These are phyloP conservation scores for Acleris sparsana DNA, from an alignment of 2,888 invertebrate genomes.

Conservation along the genomic window DNA sequence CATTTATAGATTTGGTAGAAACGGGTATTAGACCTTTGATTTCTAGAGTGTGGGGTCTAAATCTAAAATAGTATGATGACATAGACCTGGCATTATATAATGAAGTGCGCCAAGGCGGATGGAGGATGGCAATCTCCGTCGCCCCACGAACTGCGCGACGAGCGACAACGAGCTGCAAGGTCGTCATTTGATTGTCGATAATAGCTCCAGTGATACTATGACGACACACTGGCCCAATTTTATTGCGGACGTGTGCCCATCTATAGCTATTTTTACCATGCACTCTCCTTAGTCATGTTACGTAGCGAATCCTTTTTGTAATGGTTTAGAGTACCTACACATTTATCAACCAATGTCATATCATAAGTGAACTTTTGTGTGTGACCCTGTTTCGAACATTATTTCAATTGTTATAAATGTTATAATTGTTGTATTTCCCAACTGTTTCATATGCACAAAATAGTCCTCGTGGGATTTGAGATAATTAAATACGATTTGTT, in stretches of 20 bases:
- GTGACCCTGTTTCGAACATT: too few species aligned
- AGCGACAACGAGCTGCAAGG: constrained; percentile 80
- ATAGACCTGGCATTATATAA: constrained; percentile 62
- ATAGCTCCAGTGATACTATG: constrained; percentile 71
- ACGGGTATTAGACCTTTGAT: too few species aligned
- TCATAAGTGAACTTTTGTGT: not conserved
- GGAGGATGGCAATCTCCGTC: constrained; percentile 77
- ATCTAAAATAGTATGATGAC: constrained; percentile 30
- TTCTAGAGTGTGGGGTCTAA: not conserved
- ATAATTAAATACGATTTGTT: not conserved
- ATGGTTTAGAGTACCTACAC: not conserved
- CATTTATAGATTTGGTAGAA: too few species aligned
- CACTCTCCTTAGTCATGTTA: constrained; percentile 13
- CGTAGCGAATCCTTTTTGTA: not conserved
- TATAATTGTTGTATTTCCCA: too few species aligned
- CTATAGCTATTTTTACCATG: constrained; percentile 28
- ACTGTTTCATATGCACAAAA: too few species aligned
- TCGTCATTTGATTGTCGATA: constrained; percentile 79
- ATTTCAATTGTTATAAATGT: too few species aligned
- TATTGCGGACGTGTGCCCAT: constrained; percentile 48
- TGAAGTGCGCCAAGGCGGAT: constrained; percentile 77
- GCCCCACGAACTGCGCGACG: constrained; percentile 78
- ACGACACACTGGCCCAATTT: constrained; percentile 72
- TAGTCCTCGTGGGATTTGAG: too few species aligned
- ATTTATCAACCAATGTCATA: not conserved